Percentiles rank a stretch among this genome's conserved stretches.
Conservation (phyloP, 2,888 invertebrate genomes). For the Andrena praecox region DNA sequence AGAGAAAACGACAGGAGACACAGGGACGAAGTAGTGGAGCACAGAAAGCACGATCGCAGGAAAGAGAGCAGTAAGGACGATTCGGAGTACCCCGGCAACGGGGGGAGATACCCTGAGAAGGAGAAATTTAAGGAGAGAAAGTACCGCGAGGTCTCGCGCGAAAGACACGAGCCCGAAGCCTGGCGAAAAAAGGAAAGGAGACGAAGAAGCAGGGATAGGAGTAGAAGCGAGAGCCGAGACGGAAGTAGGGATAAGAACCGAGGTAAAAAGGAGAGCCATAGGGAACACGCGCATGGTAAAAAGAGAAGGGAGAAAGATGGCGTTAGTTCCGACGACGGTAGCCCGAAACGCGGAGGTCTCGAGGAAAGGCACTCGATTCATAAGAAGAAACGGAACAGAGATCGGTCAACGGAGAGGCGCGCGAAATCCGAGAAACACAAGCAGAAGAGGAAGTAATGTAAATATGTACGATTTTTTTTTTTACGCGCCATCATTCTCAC, state of each 20-base stretch:
- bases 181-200: slow-evolving; percentile 50
- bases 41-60: slow-evolving; percentile 61
- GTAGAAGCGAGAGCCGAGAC: slow-evolving; percentile 43
- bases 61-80: slow-evolving; percentile 54
- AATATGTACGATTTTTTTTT: background rate
- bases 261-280: slow-evolving; percentile 39
- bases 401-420: slow-evolving; percentile 54
- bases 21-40: slow-evolving; percentile 41
- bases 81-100: slow-evolving; percentile 52
- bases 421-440: slow-evolving; percentile 48
- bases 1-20: slow-evolving; percentile 33
- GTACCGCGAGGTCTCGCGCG: slow-evolving; percentile 50
- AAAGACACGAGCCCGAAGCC: slow-evolving; percentile 62
- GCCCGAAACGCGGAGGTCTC: slow-evolving; percentile 2
- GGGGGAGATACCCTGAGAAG: slow-evolving; percentile 52
- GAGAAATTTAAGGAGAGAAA: slow-evolving; percentile 51
- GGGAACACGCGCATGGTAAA: slow-evolving; percentile 47
- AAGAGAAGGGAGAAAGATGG: slow-evolving; percentile 25
- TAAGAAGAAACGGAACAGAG: slow-evolving; percentile 63
- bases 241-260: slow-evolving; percentile 42
- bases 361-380: slow-evolving; percentile 55
- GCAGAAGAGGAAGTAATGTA: slow-evolving; percentile 48
- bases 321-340: slow-evolving; percentile 23
- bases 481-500: no score
- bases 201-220: slow-evolving; percentile 38